Percentiles rank a stretch among this genome's conserved stretches.
phyloP scores from a whole-genome alignment of 53 echinoderm and acorn worm genomes.

The Arbacia lixula region DNA sequence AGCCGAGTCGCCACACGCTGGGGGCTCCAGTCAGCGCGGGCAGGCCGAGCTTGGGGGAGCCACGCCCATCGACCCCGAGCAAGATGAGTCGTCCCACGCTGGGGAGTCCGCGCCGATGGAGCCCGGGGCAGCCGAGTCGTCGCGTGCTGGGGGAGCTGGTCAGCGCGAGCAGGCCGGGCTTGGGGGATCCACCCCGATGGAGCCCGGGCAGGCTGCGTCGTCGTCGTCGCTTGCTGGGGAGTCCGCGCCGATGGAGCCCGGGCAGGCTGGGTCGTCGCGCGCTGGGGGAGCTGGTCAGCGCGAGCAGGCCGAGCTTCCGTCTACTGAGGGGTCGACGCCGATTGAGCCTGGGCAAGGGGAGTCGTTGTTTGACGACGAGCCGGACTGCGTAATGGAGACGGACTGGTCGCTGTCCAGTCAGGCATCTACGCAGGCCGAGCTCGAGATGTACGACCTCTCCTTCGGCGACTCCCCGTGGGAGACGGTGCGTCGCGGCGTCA shows the following conservation, averaged over 20 bases:
- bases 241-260: neutral
- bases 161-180: neutral
- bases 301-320: neutral
- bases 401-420: neutral
- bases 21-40: neutral
- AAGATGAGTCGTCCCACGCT: neutral
- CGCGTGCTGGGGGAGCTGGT: too few relatives aligned
- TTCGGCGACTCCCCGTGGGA: neutral
- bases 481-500: neutral
- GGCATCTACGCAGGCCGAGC: neutral
- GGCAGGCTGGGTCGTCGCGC: too few relatives aligned
- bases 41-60: too few relatives aligned
- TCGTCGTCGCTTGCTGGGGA: too few relatives aligned
- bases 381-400: too few relatives aligned
- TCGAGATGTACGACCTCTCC: neutral
- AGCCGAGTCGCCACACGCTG: neutral
- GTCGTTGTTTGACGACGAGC: too few relatives aligned
- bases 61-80: neutral
- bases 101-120: neutral
- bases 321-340: neutral
- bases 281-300: neutral
- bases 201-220: neutral
- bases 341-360: too few relatives aligned
- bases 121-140: neutral
- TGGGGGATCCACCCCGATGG: neutral